Percentiles rank a stretch among this genome's conserved stretches.
Conservation (phyloP, 2,113 vertebrate species). For the Actinemys pallida region DNA sequence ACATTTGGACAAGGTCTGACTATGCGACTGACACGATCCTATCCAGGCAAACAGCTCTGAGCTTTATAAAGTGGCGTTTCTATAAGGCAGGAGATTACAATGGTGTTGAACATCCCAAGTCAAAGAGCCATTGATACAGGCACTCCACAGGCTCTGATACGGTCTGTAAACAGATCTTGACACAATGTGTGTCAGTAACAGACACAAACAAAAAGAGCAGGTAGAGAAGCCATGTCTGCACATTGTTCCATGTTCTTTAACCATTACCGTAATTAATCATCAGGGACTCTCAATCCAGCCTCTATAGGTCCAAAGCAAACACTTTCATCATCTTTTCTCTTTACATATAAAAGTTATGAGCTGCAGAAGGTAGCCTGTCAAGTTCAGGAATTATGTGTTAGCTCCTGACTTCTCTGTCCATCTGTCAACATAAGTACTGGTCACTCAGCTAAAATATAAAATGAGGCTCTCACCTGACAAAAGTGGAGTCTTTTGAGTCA, state of each 20-base stretch:
- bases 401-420: neutral
- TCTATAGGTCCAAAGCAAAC: neutral
- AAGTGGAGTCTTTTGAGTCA: fast-evolving
- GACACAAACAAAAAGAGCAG: fast-evolving
- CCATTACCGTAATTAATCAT: neutral
- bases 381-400: neutral
- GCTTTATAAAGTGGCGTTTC: neutral
- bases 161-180: neutral
- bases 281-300: neutral
- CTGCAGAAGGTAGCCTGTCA: neutral
- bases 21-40: neutral
- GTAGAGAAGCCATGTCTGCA: neutral
- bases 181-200: fast-evolving
- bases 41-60: neutral
- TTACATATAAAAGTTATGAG: neutral
- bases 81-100: neutral
- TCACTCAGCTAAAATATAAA: neutral
- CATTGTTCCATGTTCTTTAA: fast-evolving
- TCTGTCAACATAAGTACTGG: neutral
- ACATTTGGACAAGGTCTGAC: neutral
- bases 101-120: fast-evolving
- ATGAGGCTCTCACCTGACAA: neutral
- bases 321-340: neutral
- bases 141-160: neutral
- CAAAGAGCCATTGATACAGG: neutral